Percentiles rank a stretch among this genome's conserved stretches.
Evolutionary conservation across 2,888 invertebrate species (phyloP).

Genomic region (Pseudococcus viburni): DNA sequence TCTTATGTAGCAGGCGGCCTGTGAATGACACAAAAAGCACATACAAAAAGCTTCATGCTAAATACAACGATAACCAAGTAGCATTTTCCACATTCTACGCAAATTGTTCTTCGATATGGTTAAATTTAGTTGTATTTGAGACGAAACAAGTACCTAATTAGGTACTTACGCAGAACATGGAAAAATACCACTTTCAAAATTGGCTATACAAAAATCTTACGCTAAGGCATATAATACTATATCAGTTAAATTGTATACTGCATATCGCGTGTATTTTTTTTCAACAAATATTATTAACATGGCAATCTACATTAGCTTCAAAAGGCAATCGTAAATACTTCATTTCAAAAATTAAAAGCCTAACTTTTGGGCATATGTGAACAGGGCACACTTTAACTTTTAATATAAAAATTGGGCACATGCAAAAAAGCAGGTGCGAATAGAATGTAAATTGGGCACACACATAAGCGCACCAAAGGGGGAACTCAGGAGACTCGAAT

Average conservation of each 20-base stretch:
- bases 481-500: too few relatives aligned
- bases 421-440: too few relatives aligned
- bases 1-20: constrained; percentile 67
- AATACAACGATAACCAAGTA: constrained; percentile 59
- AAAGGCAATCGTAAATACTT: background rate
- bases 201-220: constrained; percentile 24
- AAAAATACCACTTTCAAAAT: constrained; percentile 20
- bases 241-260: constrained; percentile 21
- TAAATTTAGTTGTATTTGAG: background rate
- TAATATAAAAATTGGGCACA: too few relatives aligned
- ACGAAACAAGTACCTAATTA: background rate
- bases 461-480: too few relatives aligned
- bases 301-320: constrained; percentile 40
- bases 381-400: too few relatives aligned
- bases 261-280: constrained; percentile 22
- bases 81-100: constrained; percentile 30
- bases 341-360: background rate
- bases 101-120: background rate
- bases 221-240: constrained; percentile 30
- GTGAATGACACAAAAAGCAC: constrained; percentile 67
- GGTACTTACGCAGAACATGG: background rate
- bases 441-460: too few relatives aligned
- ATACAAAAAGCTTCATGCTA: constrained; percentile 66
- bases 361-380: too few relatives aligned
- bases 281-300: constrained; percentile 31